These are phyloP conservation scores for Empidonax alnorum DNA, from an alignment of 2,113 vertebrate species.

Conservation along the genomic window DNA sequence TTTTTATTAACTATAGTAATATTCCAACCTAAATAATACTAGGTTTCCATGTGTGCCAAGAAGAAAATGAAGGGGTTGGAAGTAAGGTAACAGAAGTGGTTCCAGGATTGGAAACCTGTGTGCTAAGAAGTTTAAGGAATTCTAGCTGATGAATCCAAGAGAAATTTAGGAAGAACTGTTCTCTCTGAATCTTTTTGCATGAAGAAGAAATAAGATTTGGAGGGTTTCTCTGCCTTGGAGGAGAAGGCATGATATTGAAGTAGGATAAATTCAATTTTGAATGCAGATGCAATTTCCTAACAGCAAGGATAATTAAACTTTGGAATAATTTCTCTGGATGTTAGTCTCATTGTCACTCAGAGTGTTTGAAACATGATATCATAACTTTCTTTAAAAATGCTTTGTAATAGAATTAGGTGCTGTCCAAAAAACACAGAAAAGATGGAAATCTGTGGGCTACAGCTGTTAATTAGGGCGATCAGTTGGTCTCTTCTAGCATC, in stretches of 20 bases:
- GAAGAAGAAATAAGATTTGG: not conserved
- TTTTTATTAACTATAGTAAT: not conserved
- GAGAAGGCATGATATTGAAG: slow-evolving; percentile 3
- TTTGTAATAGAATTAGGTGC: not conserved
- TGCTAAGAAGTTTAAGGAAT: not conserved
- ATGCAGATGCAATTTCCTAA: not conserved
- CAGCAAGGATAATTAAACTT: slow-evolving; percentile 39
- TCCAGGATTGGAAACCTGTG: not conserved
- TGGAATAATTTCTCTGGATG: not conserved
- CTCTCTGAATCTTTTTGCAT: not conserved
- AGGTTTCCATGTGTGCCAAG: not conserved
- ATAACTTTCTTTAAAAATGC: not conserved
- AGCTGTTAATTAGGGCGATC: not conserved
- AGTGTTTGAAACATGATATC: not conserved
- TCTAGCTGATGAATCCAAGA: not conserved
- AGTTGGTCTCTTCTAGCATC: not conserved
- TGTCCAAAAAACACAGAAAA: not conserved
- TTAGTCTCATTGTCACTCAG: not conserved
- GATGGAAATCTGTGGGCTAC: not conserved
- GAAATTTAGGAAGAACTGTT: not conserved
- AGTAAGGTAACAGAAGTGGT: not conserved
- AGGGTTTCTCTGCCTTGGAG: not conserved
- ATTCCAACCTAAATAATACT: not conserved
- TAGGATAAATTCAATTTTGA: not conserved
- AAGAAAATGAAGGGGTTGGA: not conserved